These are phyloP conservation scores for Lepidocyrtoides sp. DNA, from an alignment of 2,888 invertebrate genomes.

Conservation along the genomic window DNA sequence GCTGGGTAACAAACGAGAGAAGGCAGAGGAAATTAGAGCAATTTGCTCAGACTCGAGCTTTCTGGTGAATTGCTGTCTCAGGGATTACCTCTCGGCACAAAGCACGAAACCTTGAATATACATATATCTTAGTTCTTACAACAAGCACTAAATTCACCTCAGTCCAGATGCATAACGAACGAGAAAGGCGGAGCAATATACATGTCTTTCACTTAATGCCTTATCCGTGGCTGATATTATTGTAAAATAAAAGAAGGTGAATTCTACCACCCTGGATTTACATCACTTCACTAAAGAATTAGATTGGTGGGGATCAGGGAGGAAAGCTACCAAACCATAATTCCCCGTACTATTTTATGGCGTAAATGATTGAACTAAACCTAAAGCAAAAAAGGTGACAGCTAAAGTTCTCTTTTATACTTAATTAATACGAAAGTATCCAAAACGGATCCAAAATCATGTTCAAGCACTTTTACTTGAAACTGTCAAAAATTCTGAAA, in stretches of 20 bases:
- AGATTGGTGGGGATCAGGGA: background rate
- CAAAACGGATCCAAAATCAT: too few species aligned
- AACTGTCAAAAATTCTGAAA: too few species aligned
- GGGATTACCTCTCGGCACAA: slow-evolving; percentile 43
- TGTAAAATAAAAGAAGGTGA: slow-evolving; percentile 6
- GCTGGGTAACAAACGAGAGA: slow-evolving; percentile 11
- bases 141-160: background rate
- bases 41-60: slow-evolving; percentile 60
- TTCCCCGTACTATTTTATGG: too few species aligned
- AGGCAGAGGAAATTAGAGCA: slow-evolving; percentile 66
- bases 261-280: background rate
- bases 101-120: background rate
- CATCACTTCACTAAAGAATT: background rate
- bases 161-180: background rate
- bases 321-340: too few species aligned
- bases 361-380: too few species aligned
- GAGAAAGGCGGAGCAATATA: background rate
- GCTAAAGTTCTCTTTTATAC: too few species aligned
- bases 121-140: background rate
- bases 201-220: slow-evolving; percentile 4
- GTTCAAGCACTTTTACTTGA: too few species aligned
- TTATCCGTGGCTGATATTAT: background rate
- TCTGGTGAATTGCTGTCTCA: slow-evolving; percentile 46
- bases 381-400: too few species aligned
- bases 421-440: too few species aligned